phyloP scores from a whole-genome alignment of 2,113 vertebrate genomes.

The Dinomys branickii region DNA sequence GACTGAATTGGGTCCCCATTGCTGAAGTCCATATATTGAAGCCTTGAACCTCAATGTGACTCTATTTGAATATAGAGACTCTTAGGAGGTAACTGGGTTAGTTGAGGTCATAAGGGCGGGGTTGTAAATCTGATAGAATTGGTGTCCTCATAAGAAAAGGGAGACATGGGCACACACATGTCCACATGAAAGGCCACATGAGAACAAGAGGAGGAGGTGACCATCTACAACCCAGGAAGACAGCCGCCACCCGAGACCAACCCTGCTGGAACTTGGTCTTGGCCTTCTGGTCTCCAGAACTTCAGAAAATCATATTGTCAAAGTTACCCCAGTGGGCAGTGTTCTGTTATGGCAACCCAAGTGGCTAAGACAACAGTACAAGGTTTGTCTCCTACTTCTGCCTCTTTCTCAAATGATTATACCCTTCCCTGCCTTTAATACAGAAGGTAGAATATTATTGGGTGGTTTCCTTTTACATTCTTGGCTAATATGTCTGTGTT shows the following conservation, averaged over 20 bases:
- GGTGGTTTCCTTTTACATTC: not conserved
- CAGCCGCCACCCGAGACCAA: not conserved
- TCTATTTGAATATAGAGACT: not conserved
- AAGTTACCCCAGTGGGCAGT: not conserved
- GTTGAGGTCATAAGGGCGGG: not conserved
- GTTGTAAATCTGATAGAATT: not conserved
- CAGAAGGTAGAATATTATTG: not conserved
- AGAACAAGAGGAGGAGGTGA: not conserved
- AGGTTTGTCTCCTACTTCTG: not conserved
- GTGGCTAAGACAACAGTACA: not conserved
- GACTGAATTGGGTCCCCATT: not conserved
- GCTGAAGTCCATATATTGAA: not conserved
- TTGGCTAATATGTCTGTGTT: not conserved
- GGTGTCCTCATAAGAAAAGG: not conserved
- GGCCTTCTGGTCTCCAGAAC: not conserved
- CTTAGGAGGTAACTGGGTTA: not conserved
- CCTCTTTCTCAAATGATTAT: not conserved
- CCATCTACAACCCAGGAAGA: not conserved
- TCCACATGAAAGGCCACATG: not conserved
- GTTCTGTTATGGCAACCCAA: not conserved
- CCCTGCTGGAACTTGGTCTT: not conserved
- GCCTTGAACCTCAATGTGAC: not conserved
- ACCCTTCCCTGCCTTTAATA: not conserved
- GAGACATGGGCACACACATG: rapidly evolving
- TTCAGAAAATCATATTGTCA: not conserved